Evolutionary conservation across 1,140 invertebrate species (phyloP).

Genomic region (Papilio glaucus): DNA sequence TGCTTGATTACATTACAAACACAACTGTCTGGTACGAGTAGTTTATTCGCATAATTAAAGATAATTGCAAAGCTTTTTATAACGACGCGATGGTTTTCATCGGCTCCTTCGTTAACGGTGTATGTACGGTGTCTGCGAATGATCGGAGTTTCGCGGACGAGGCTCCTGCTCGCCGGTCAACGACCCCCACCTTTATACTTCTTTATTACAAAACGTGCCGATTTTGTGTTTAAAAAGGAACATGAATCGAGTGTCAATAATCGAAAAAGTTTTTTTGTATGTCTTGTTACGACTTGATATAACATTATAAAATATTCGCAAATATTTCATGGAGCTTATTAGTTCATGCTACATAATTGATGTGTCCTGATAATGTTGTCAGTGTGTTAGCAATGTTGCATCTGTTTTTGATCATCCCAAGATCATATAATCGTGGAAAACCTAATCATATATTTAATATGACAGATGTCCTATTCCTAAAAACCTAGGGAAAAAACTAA

Average conservation of each 20-base stretch:
- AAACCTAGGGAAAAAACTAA: too few relatives aligned
- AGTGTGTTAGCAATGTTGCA: too few relatives aligned
- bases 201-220: constrained; percentile 23
- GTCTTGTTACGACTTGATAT: too few relatives aligned
- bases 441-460: too few relatives aligned
- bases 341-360: too few relatives aligned
- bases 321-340: too few relatives aligned
- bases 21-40: neutral
- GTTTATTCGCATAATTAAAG: neutral
- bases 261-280: too few relatives aligned
- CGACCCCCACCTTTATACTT: constrained; percentile 35
- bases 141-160: constrained; percentile 47
- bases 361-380: too few relatives aligned
- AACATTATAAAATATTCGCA: too few relatives aligned
- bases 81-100: neutral
- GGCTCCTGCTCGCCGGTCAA: constrained; percentile 40
- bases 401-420: too few relatives aligned
- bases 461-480: too few relatives aligned
- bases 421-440: too few relatives aligned
- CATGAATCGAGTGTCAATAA: neutral
- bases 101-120: constrained; percentile 21
- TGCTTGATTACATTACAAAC: constrained; percentile 1
- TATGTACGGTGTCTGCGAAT: constrained; percentile 44
- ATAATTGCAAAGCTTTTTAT: constrained; percentile 18
- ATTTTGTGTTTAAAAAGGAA: neutral